phyloP scores from a whole-genome alignment of 2,113 vertebrate genomes.

The Ursus arctos region DNA sequence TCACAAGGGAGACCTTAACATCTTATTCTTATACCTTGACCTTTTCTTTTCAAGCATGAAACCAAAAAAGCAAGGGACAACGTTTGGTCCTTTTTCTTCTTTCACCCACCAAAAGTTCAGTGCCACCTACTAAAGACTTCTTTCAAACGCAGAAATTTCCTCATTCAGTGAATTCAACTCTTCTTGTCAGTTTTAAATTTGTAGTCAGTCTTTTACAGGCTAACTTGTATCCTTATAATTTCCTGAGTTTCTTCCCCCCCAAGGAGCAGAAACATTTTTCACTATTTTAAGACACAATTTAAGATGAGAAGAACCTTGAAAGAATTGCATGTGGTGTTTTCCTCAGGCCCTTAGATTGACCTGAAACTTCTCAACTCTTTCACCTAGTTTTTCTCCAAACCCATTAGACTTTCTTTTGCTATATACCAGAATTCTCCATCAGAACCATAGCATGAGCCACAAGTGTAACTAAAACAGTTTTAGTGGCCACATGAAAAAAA shows the following conservation, averaged over 20 bases:
- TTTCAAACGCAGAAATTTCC: slow-evolving; percentile 3
- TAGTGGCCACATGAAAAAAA: neutral
- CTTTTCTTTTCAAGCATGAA: neutral
- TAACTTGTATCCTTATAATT: neutral
- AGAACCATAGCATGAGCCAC: neutral
- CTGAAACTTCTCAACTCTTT: neutral
- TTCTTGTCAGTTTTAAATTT: neutral
- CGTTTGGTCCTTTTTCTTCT: neutral
- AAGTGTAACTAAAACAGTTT: neutral
- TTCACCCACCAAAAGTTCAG: neutral
- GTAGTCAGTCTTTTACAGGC: neutral
- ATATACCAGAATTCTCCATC: neutral
- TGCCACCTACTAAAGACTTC: neutral
- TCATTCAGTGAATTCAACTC: neutral
- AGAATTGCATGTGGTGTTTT: neutral
- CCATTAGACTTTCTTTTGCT: neutral
- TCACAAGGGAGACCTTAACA: neutral
- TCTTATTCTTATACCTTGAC: neutral
- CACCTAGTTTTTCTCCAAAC: neutral
- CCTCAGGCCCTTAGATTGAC: neutral
- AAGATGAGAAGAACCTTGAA: slow-evolving; percentile 18
- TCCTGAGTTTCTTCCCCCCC: neutral
- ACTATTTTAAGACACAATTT: neutral
- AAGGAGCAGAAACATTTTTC: neutral
- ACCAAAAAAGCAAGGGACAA: neutral